A percentile compares a stretch with the other conserved stretches of the same genome.
These are phyloP conservation scores for Syncerus caffer DNA, from an alignment of 2,797 vertebrate genomes.

Conservation along the genomic window DNA sequence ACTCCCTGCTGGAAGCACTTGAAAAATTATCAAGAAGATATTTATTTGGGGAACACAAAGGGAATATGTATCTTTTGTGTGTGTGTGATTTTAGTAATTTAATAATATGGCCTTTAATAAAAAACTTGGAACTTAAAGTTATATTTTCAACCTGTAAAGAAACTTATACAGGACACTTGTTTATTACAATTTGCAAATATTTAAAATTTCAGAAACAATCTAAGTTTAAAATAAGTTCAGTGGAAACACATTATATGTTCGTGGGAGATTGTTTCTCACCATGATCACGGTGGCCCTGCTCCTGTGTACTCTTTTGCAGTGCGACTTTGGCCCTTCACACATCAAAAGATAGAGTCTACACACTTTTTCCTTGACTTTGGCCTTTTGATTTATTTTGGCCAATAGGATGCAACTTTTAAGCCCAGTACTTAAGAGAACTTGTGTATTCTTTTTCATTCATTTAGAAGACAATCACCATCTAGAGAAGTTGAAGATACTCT, in stretches of 20 bases:
- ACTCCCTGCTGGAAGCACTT: neutral
- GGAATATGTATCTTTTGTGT: neutral
- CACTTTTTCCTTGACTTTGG: neutral
- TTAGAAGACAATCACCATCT: neutral
- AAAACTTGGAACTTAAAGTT: neutral
- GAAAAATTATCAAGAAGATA: neutral
- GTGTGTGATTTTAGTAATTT: neutral
- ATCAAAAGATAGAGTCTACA: neutral
- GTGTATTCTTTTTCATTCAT: neutral
- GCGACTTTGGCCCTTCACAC: neutral
- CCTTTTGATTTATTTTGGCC: slow-evolving; percentile 9
- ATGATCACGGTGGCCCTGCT: neutral
- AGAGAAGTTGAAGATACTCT: neutral
- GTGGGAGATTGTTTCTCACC: neutral
- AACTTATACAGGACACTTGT: neutral
- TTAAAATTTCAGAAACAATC: neutral
- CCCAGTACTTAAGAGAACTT: neutral
- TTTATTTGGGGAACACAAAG: neutral
- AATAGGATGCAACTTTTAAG: neutral
- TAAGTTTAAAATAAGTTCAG: slow-evolving; percentile 20
- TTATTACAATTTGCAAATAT: slow-evolving; percentile 3
- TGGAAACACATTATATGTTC: neutral
- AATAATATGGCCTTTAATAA: slow-evolving; percentile 23
- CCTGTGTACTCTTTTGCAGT: neutral
- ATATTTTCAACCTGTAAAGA: neutral